phyloP scores from a whole-genome alignment of 2,888 invertebrate species.

The Dryadula phaetusa region DNA sequence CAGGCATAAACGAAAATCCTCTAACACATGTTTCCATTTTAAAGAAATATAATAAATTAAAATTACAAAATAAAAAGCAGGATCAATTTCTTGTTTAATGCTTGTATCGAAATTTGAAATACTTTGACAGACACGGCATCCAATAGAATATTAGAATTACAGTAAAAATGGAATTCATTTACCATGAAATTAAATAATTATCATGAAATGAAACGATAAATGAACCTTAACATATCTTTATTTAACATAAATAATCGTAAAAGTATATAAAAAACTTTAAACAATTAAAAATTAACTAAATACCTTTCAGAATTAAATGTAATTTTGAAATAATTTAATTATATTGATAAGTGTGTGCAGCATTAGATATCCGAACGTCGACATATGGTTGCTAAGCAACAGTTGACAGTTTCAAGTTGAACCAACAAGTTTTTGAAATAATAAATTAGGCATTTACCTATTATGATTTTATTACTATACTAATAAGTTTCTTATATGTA shows the following conservation, averaged over 20 bases:
- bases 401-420: background rate
- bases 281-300: background rate
- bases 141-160: conserved; percentile 7
- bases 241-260: background rate
- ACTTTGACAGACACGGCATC: conserved; percentile 8
- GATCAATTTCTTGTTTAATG: conserved; percentile 13
- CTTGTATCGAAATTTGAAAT: conserved; percentile 35
- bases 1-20: conserved; percentile 73
- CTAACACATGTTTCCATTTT: conserved; percentile 63
- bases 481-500: background rate
- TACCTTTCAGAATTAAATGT: background rate
- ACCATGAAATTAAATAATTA: background rate
- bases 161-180: background rate
- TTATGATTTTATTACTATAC: background rate
- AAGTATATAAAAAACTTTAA: background rate
- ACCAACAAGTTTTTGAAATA: background rate
- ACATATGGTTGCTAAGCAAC: conserved; percentile 30
- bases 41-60: conserved; percentile 2
- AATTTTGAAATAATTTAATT: background rate
- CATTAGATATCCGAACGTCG: conserved; percentile 19
- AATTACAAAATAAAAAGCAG: background rate
- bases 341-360: background rate
- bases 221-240: background rate
- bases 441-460: background rate
- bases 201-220: background rate